Conservation (phyloP, 2,888 invertebrate genomes). For the Poecilobothrus nobilitatus region DNA sequence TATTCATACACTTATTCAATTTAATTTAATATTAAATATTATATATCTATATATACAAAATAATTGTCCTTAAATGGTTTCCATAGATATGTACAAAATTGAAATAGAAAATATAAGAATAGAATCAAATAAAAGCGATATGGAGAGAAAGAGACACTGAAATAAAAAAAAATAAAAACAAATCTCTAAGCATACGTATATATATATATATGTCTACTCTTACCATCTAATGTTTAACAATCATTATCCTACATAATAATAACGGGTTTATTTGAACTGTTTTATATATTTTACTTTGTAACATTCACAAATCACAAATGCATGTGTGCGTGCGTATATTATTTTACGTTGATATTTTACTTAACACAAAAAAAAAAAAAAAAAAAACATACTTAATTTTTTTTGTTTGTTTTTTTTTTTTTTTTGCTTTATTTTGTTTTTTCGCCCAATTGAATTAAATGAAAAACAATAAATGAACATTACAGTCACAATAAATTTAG, state of each 20-base stretch:
- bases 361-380: background rate
- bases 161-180: background rate
- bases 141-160: background rate
- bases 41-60: background rate
- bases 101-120: background rate
- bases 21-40: too few species aligned
- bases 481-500: constrained; percentile 1
- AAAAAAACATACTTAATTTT: background rate
- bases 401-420: background rate
- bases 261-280: background rate
- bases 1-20: too few species aligned
- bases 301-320: background rate
- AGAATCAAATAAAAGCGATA: too few species aligned
- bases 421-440: background rate
- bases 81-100: background rate
- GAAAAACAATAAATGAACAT: constrained; percentile 6
- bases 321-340: background rate
- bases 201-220: background rate
- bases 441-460: constrained; percentile 4
- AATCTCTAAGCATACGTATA: background rate
- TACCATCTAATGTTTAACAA: too few species aligned
- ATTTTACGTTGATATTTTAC: background rate
- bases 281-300: background rate
- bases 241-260: too few species aligned
- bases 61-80: background rate